Conservation (phyloP, 2,888 invertebrate genomes). For the Nomada fucata region DNA sequence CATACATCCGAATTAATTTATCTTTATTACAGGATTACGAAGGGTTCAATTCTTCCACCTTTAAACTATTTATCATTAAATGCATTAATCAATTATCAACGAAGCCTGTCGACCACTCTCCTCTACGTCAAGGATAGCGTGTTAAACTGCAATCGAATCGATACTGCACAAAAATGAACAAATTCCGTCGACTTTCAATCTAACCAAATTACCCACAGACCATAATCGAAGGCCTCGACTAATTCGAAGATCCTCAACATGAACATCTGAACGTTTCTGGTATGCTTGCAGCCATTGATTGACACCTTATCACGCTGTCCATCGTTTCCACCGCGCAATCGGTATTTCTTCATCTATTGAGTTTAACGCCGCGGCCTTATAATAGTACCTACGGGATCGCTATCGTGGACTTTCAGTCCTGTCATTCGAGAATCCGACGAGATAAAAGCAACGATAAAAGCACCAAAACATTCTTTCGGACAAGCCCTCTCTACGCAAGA, state of each 20-base stretch:
- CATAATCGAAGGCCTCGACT: neutral
- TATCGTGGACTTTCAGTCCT: neutral
- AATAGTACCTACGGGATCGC: neutral
- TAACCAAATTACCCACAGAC: neutral
- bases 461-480: neutral
- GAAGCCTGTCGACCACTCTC: too few species aligned
- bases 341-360: conserved; percentile 26
- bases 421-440: conserved; percentile 2
- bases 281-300: neutral
- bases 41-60: too few species aligned
- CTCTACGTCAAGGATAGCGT: too few species aligned
- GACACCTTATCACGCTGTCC: conserved; percentile 28
- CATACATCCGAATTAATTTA: too few species aligned
- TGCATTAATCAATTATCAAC: too few species aligned
- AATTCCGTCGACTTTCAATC: neutral
- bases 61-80: too few species aligned
- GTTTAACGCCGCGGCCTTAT: neutral
- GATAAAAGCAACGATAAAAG: conserved; percentile 8
- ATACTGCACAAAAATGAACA: too few species aligned
- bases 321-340: conserved; percentile 5
- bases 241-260: neutral
- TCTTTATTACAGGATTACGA: too few species aligned
- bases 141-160: too few species aligned
- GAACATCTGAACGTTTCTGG: neutral
- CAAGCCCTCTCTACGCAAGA: neutral